phyloP scores from a whole-genome alignment of 1,140 invertebrate genomes.

The Cyphomyrmex costatus region DNA sequence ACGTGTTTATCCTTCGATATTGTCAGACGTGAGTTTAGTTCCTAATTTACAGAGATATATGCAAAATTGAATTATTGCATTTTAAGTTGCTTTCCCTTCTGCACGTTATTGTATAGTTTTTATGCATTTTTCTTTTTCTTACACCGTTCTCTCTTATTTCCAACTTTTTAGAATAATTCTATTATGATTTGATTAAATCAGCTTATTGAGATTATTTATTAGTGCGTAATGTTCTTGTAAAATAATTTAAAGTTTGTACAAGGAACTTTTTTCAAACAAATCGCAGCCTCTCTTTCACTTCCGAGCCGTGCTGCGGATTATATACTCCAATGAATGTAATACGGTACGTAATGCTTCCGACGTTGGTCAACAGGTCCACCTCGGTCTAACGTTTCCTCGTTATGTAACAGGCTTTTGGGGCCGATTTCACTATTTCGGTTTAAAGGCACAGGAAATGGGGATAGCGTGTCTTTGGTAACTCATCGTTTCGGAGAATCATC shows the following conservation, averaged over 20 bases:
- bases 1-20: background rate
- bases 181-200: background rate
- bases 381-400: slow-evolving; percentile 57
- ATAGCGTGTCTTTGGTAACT: slow-evolving; percentile 59
- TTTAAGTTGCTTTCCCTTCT: background rate
- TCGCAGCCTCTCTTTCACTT: background rate
- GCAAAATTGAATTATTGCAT: background rate
- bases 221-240: background rate
- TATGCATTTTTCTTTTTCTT: background rate
- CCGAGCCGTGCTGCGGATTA: background rate
- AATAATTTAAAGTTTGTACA: background rate
- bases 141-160: background rate
- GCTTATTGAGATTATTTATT: background rate
- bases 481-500: slow-evolving; percentile 8
- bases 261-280: background rate
- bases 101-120: background rate
- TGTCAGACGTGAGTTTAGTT: background rate
- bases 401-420: slow-evolving; percentile 53
- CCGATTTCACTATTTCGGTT: slow-evolving; percentile 71
- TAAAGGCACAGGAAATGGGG: background rate
- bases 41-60: background rate
- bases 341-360: slow-evolving; percentile 31
- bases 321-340: background rate
- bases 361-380: slow-evolving; percentile 63
- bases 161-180: background rate